Conservation (phyloP, 2,797 vertebrate genomes). For the Coracias cyanogaster region DNA sequence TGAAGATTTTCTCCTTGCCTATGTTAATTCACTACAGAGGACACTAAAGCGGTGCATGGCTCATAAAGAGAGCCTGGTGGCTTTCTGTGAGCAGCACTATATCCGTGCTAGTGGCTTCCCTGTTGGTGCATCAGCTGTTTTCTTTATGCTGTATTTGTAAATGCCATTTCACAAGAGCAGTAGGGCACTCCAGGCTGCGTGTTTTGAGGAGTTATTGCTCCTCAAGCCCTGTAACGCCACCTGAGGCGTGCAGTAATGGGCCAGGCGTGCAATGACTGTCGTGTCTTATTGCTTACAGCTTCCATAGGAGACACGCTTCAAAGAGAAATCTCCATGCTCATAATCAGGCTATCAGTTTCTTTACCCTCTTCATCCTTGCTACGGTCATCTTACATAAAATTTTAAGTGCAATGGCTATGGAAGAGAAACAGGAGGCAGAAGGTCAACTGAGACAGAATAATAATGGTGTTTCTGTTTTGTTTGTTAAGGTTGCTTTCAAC, state of each 20-base stretch:
- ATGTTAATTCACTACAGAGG: neutral
- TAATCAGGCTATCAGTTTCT: constrained; percentile 18
- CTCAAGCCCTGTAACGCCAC: neutral
- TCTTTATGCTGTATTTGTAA: constrained; percentile 31
- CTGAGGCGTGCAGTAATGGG: constrained; percentile 19
- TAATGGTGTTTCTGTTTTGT: neutral
- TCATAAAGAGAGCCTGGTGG: neutral
- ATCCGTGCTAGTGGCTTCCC: neutral
- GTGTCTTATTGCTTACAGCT: neutral
- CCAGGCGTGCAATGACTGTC: neutral
- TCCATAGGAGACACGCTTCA: neutral
- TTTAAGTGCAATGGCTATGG: neutral
- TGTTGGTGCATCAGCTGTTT: neutral
- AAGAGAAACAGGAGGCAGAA: constrained; percentile 11
- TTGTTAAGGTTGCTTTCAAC: neutral
- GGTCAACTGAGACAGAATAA: constrained; percentile 56
- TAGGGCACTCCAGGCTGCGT: neutral
- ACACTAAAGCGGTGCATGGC: neutral
- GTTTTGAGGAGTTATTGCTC: neutral
- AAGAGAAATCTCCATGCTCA: constrained; percentile 7
- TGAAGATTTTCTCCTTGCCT: neutral
- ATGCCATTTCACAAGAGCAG: constrained; percentile 13
- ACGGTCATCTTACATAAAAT: neutral
- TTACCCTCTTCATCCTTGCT: constrained; percentile 22
- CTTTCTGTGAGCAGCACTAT: neutral